Conservation (phyloP, 2,113 vertebrate genomes). For the Corythornis vintsioides region DNA sequence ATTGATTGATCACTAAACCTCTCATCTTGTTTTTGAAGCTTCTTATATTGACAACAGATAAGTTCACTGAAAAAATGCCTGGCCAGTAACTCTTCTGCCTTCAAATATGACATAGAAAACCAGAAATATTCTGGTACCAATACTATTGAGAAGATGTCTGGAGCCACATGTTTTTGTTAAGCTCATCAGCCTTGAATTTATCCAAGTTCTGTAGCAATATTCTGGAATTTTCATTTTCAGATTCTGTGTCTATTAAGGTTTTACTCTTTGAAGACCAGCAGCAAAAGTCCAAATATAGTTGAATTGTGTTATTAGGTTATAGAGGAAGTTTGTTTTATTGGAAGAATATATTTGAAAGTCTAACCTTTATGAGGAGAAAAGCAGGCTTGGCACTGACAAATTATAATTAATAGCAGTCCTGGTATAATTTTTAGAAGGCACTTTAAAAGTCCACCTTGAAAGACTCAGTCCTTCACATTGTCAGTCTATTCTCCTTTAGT, state of each 20-base stretch:
- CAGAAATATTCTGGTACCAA: background rate
- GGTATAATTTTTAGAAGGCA: background rate
- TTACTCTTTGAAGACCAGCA: background rate
- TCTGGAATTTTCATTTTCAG: background rate
- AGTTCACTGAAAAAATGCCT: background rate
- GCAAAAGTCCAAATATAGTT: background rate
- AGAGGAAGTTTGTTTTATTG: background rate
- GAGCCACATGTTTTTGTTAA: background rate
- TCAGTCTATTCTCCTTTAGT: background rate
- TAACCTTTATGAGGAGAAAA: conserved; percentile 20
- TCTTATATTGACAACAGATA: background rate
- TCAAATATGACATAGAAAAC: background rate
- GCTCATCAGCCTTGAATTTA: background rate
- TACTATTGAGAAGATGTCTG: background rate
- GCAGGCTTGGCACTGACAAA: background rate
- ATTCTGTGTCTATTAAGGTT: background rate
- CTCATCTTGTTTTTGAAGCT: background rate
- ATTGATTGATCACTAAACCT: background rate
- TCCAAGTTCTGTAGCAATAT: background rate
- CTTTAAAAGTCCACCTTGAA: conserved; percentile 3
- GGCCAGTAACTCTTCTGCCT: background rate
- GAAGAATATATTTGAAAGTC: background rate
- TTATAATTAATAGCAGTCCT: background rate
- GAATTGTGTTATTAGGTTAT: background rate
- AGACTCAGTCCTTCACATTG: background rate